Conservation (phyloP, 2,797 vertebrate species). For the Centropyge bicolor region DNA sequence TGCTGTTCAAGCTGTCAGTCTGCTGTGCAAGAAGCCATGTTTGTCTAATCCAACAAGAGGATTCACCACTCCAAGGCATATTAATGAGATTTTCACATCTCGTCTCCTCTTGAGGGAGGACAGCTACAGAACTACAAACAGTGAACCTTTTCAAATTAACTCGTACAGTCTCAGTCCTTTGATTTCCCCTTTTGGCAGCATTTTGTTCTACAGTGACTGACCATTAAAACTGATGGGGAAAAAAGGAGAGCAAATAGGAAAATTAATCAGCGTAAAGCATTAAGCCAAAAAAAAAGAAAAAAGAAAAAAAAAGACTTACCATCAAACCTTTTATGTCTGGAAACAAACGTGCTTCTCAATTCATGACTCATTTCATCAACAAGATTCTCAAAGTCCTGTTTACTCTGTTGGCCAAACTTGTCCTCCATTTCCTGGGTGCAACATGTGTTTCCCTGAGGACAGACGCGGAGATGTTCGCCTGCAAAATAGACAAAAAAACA, state of each 20-base stretch:
- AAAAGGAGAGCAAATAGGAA: neutral
- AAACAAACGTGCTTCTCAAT: conserved; percentile 93
- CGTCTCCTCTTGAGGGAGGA: conserved; percentile 55
- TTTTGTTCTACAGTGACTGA: conserved; percentile 32
- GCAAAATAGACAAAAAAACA: conserved; percentile 64
- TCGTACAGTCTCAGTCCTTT: conserved; percentile 43
- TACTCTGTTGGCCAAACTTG: conserved; percentile 93
- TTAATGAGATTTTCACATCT: conserved; percentile 74
- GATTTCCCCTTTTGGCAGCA: conserved; percentile 31
- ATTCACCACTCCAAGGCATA: conserved; percentile 67
- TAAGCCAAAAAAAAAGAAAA: conserved; percentile 28
- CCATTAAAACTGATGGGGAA: neutral
- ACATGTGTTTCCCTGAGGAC: conserved; percentile 94
- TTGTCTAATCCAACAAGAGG: conserved; percentile 78
- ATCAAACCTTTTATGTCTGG: conserved; percentile 96
- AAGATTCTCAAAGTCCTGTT: conserved; percentile 93
- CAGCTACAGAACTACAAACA: conserved; percentile 53
- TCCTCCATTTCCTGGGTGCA: conserved; percentile 97
- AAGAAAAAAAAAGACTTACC: conserved; percentile 84
- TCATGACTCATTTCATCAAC: conserved; percentile 94
- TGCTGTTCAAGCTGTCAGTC: conserved; percentile 72
- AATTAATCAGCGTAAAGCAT: conserved; percentile 5
- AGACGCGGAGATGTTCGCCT: conserved; percentile 95
- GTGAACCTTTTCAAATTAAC: conserved; percentile 61
- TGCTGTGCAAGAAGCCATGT: conserved; percentile 67